Evolutionary conservation across 2,113 vertebrate species (phyloP), one percentile per base, ranked within the genome.

Genomic region (Odocoileus hemionus): DNA sequence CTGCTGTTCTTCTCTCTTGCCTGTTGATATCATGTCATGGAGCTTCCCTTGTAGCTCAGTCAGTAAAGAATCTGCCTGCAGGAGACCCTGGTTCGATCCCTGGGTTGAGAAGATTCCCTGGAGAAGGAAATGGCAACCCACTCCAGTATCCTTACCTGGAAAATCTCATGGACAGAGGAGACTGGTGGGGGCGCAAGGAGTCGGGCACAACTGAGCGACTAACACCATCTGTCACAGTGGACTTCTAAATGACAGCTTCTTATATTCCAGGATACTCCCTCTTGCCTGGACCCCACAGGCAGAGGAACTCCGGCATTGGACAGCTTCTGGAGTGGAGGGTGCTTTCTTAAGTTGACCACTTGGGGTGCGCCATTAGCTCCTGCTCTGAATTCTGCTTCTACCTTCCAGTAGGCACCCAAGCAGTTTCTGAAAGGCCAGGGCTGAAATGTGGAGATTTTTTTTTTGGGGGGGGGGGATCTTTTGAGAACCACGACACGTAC

Each of bases 41-140:
- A 36, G 67, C 67, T 70, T 70, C n/a, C n/a, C n/a, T 70, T 70
- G 19, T 23, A 70, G 67, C n/a, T 70, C 67, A 23, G n/a, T 21
- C 19, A 23, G n/a, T 36, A 36, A 36, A 70, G n/a, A 36, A 70
- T 70, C n/a, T 70, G 9, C 64, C n/a, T 36, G n/a, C n/a, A 70
- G 67, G 67, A 39, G n/a, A 12, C 19, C 67, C 23, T 2, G n/a
- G 10, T 70, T 39, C 0, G 0, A 70, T 6, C n/a, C 67, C 19
- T 70, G n/a, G 19, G 17, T 70, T 39, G n/a, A 10, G n/a, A 70
- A 70, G n/a, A 70, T 23, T 10, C 67, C n/a, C 67, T 70, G n/a
- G 67, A 70, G 64, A 70, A 36, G 19, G n/a, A 23, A 70, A 36
- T 70, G 67, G n/a, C n/a, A 70, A 70, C 19, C 61, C 19, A 70